Base-by-base conservation (phyloP, 2,113 vertebrate genomes). In the Otus sunia region DNA sequence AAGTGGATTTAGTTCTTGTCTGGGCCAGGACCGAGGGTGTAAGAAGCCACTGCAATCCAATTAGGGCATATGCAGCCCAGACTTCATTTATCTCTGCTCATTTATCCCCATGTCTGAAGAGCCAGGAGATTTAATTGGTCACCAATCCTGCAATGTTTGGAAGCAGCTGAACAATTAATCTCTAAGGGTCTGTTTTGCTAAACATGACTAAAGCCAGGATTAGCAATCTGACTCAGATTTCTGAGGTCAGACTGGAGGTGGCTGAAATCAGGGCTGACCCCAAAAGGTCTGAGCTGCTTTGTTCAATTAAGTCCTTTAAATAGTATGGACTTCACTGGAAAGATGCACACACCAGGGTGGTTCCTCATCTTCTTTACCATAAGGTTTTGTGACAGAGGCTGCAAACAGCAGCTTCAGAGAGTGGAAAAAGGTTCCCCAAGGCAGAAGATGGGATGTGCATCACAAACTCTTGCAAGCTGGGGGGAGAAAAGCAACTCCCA, bases 21-120 rank as follows among this genome's bases (percentile, higher is more conserved):
- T 97, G 80, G 96, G 76, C 78, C 88, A 88, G 30, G 78, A 67
- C 78, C 49, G 69, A 97, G 90, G 66, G 88, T 90, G 66, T 56
- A 85, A 92, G 93, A 85, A 94, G 86, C 93, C 88, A 94, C 6
- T 18, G 29, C 49, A 85, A 97, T 97, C 97, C 96, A 96, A 97
- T 98, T 97, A 98, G 49, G 52, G 86, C 36, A 73, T 66, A 86
- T 55, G 55, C 84, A 88, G 90, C 67, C 94, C 93, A 97, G 97
- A 97, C 94, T 90, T 86, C 36, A 53, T 90, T 96, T 92, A 94
- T 94, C 94, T 96, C 88, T 73, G 62, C 81, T 92, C 47, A 12
- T 91, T 96, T 91, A 96, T 91, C 92, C 82, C 72, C 26, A 6
- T 34, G 96, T 96, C 97, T 97, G 96, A 90, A 95, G 25, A 86